Base-by-base conservation (phyloP, 1,140 invertebrate species). In the Leptestheria dahalacensis region DNA sequence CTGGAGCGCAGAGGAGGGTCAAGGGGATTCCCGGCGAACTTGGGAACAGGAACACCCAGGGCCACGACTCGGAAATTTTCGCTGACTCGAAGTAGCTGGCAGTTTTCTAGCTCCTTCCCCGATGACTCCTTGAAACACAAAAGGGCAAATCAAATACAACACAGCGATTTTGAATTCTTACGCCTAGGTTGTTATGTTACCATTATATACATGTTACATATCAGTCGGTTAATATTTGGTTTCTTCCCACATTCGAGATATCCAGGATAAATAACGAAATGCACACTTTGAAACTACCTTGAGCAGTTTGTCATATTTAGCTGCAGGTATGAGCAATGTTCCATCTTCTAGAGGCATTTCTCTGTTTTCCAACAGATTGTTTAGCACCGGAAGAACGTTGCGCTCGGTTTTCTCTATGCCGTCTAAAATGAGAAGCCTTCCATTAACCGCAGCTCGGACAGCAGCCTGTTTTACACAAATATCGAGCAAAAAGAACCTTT, bases 281-380 rank as follows among this genome's bases (percentile, higher is more conserved):
- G 18, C 23, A 50, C 0, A n/a, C n/a, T 10, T 23, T 11, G 23
- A n/a, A 11, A 55, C 67, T 72, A 91, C 91, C 76, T 87, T 68
- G 4, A 93, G 71, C 10, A 98, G 74, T 73, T 91, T 88, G 69
- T 98, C 92, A 70, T 94, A 98, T 74, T 91, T 79, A 2, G 80
- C 71, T 24, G 90, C 82, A 1, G 89, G 81, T 67, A 98, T 85
- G 15, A 98, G 75, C 72, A 97, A 92, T 63, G 92, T 75, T 1
- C 95, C 95, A 79, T 97, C 93, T 75, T 98, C 95, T 48, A 98
- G 74, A 72, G 97, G 90, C 92, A 98, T 97, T 74, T 98, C 94
- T 54, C 94, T 77, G 74, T 98, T 98, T 76, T 98, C 95, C n/a
- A 98, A 73, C 25, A 98, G 78, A 76, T 98, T 98, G 74, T 98